Conservation (phyloP, 2,113 vertebrate genomes). For the Diadophis punctatus region DNA sequence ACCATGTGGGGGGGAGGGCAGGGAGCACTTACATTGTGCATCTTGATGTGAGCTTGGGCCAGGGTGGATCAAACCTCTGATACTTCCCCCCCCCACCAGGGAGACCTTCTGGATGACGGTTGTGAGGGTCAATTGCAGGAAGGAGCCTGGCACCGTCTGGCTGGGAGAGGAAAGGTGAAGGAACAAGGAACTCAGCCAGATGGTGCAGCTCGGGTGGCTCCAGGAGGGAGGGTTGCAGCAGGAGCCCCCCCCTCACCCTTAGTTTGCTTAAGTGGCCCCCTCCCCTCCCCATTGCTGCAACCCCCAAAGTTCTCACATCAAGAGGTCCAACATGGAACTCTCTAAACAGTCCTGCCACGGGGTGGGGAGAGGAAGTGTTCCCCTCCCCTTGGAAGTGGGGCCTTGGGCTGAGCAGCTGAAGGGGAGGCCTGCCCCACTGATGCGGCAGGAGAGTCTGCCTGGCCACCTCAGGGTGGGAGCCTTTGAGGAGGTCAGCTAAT, state of each 20-base stretch:
- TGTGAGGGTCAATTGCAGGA: not conserved
- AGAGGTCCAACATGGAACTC: slow-evolving; percentile 1
- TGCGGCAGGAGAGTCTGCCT: slow-evolving; percentile 5
- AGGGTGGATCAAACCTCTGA: not conserved
- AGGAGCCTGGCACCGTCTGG: not conserved
- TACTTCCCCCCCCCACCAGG: too few species aligned
- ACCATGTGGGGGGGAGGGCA: not conserved
- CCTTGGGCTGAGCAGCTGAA: not conserved
- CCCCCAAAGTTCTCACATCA: not conserved
- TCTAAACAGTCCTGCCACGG: not conserved
- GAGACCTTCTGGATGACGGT: not conserved
- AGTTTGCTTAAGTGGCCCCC: slow-evolving; percentile 26
- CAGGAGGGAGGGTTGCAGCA: not conserved
- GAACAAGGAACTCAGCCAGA: not conserved
- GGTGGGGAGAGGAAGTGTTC: not conserved
- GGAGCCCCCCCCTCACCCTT: not conserved
- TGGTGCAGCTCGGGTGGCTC: not conserved
- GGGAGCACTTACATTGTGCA: not conserved
- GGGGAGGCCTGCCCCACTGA: not conserved
- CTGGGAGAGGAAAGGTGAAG: not conserved
- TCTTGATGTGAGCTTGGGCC: not conserved
- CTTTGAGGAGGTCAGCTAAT: not conserved
- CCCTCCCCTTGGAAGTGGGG: not conserved
- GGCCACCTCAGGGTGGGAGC: not conserved
- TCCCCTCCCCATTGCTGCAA: slow-evolving; percentile 18